Percentiles rank a stretch among this genome's conserved stretches.
Evolutionary conservation across 2,113 vertebrate species (phyloP).

Genomic region (Copsychus sechellarum): DNA sequence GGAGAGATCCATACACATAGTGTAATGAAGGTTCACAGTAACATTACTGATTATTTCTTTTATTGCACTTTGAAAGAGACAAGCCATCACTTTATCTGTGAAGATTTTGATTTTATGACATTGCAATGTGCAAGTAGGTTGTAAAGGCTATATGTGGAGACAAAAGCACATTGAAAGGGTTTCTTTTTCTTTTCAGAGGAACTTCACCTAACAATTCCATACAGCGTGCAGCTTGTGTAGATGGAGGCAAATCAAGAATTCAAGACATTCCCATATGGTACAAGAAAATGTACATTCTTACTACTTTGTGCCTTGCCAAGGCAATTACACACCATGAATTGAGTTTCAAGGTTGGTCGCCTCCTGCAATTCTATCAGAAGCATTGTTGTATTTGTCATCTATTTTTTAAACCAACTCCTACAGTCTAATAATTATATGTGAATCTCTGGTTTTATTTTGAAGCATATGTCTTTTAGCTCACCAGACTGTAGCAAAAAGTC

Average conservation of each 20-base stretch:
- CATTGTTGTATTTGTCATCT: background rate
- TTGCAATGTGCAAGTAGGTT: background rate
- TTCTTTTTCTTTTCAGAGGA: constrained; percentile 5
- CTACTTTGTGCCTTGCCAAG: constrained; percentile 23
- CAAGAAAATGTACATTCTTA: background rate
- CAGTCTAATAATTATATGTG: constrained; percentile 8
- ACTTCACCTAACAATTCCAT: constrained; percentile 2
- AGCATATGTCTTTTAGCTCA: background rate
- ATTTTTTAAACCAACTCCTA: background rate
- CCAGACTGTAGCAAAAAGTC: background rate
- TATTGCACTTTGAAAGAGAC: background rate
- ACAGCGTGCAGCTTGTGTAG: background rate
- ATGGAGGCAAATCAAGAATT: constrained; percentile 10
- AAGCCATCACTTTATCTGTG: background rate
- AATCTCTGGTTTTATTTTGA: constrained; percentile 7
- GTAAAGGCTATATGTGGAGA: background rate
- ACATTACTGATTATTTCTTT: background rate
- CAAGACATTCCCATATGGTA: background rate
- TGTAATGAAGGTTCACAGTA: background rate
- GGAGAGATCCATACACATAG: background rate
- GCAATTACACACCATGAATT: constrained; percentile 44
- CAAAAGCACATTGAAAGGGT: constrained; percentile 15
- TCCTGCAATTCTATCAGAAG: constrained; percentile 9
- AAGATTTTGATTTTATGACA: constrained; percentile 32
- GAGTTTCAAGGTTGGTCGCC: constrained; percentile 44